Conservation (phyloP, 2,113 vertebrate species). For the Caranx ignobilis region DNA sequence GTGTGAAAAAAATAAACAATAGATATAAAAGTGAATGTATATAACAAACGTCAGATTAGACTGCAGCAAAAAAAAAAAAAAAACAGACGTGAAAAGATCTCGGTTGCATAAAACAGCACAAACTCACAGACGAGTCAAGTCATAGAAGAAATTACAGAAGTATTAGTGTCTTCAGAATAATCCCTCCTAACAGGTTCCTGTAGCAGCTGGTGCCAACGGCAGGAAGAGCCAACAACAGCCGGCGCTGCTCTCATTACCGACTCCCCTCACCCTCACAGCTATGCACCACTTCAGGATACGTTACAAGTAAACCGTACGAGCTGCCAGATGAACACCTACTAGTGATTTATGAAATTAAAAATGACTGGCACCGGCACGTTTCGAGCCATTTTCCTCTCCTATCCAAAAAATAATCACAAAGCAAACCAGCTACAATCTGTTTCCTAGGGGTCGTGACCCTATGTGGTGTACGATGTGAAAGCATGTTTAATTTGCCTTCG, state of each 20-base stretch:
- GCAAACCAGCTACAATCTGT: neutral
- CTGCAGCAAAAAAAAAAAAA: neutral
- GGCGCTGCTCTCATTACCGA: constrained; percentile 53
- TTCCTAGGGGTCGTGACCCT: neutral
- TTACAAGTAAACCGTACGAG: constrained; percentile 48
- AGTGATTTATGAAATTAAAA: constrained; percentile 31
- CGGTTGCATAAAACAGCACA: neutral
- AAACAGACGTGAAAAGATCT: neutral
- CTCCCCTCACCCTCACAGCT: constrained; percentile 39
- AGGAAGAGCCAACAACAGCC: constrained; percentile 67
- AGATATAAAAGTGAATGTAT: too few species aligned
- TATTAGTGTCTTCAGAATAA: constrained; percentile 36
- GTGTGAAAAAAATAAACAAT: too few species aligned
- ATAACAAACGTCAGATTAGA: too few species aligned
- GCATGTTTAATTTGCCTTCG: neutral
- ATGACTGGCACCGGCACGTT: neutral
- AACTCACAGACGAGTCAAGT: neutral
- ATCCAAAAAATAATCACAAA: neutral
- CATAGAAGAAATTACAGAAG: neutral
- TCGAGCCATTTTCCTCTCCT: constrained; percentile 9
- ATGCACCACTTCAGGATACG: constrained; percentile 43
- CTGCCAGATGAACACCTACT: constrained; percentile 38
- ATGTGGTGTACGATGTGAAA: neutral
- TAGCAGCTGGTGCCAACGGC: constrained; percentile 54
- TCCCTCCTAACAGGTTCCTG: constrained; percentile 51